A percentile compares a stretch with the other conserved stretches of the same genome.
These are phyloP conservation scores for Oreochromis mossambicus DNA, from an alignment of 2,797 vertebrate genomes.

Conservation along the genomic window DNA sequence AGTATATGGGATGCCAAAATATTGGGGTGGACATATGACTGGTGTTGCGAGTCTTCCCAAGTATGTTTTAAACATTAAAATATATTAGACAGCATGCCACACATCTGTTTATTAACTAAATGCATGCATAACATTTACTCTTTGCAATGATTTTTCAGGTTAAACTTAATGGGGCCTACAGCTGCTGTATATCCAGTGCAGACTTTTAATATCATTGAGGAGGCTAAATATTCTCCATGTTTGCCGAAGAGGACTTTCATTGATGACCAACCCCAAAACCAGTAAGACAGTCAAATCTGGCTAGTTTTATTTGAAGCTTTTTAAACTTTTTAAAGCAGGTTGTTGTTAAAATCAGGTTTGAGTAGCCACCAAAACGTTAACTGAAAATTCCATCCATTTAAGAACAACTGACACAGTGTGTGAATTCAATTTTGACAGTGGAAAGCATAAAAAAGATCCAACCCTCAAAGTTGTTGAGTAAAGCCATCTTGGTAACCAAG, in stretches of 20 bases:
- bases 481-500: neutral
- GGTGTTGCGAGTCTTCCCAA: neutral
- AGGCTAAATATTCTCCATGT: neutral
- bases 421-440: neutral
- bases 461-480: neutral
- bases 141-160: neutral
- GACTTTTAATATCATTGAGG: neutral
- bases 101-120: neutral
- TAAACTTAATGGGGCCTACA: neutral
- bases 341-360: neutral
- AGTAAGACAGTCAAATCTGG: neutral
- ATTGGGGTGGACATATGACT: neutral
- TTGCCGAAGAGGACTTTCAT: neutral
- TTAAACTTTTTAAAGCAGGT: neutral
- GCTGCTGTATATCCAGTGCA: neutral
- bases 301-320: neutral
- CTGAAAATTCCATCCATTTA: neutral
- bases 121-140: neutral
- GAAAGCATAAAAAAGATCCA: neutral
- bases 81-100: neutral
- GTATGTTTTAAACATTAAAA: neutral
- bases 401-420: rapidly evolving
- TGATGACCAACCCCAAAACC: neutral
- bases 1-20: neutral
- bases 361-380: neutral